phyloP scores from a whole-genome alignment of 2,888 invertebrate genomes.

The Syritta pipiens region DNA sequence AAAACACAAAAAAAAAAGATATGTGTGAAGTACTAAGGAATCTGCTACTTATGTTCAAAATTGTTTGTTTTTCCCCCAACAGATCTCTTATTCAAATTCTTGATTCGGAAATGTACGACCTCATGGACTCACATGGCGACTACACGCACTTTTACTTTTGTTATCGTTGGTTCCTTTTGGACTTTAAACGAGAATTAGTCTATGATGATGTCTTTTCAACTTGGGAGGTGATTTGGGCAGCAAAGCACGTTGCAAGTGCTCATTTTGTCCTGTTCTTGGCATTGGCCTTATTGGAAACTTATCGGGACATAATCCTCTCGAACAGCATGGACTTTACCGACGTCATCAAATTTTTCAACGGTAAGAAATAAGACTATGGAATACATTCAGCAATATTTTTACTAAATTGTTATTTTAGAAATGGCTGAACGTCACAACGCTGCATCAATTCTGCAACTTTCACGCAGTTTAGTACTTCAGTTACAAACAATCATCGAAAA shows the following conservation, averaged over 20 bases:
- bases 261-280: slow-evolving; percentile 97
- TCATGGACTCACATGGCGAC: slow-evolving; percentile 97
- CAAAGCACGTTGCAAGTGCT: slow-evolving; percentile 89
- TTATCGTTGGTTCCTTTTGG: slow-evolving; percentile 97
- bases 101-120: slow-evolving; percentile 95
- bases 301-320: slow-evolving; percentile 95
- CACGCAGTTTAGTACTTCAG: slow-evolving; percentile 92
- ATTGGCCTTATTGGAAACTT: slow-evolving; percentile 93
- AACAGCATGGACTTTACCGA: slow-evolving; percentile 99
- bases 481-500: slow-evolving; percentile 95
- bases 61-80: slow-evolving; percentile 33
- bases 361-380: slow-evolving; percentile 80
- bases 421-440: slow-evolving; percentile 98
- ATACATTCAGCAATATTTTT: not conserved
- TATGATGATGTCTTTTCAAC: slow-evolving; percentile 95
- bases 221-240: slow-evolving; percentile 98
- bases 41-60: too few species aligned
- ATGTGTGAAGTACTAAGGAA: too few species aligned
- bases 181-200: slow-evolving; percentile 95
- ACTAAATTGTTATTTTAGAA: slow-evolving; percentile 81
- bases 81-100: slow-evolving; percentile 91
- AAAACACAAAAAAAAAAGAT: too few species aligned
- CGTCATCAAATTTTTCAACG: slow-evolving; percentile 98
- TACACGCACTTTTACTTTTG: slow-evolving; percentile 99
- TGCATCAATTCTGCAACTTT: slow-evolving; percentile 88